Conservation (phyloP, 2,888 invertebrate species). For the Trachelus tabidus region DNA sequence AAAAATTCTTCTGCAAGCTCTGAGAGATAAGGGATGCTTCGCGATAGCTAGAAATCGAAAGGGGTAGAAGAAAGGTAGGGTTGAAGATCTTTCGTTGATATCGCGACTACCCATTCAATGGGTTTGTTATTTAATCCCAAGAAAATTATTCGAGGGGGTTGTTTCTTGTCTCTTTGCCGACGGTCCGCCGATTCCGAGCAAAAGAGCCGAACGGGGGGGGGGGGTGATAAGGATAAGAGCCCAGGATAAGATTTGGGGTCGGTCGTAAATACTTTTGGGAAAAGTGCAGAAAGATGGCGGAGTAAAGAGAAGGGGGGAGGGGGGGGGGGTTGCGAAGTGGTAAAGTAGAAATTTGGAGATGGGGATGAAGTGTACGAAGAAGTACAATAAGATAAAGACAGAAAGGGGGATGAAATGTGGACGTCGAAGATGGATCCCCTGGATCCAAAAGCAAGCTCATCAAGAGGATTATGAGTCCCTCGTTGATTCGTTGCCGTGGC, state of each 20-base stretch:
- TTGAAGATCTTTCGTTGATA: background rate
- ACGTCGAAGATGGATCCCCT: background rate
- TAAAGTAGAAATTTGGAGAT: slow-evolving; percentile 10
- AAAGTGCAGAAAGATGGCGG: background rate
- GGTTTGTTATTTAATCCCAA: background rate
- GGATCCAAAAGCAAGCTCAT: slow-evolving; percentile 9
- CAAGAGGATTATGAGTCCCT: slow-evolving; percentile 25
- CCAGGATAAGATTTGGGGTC: background rate
- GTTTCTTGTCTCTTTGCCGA: background rate
- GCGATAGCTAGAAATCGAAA: background rate
- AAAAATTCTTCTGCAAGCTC: background rate
- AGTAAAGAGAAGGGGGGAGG: background rate
- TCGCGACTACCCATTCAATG: background rate
- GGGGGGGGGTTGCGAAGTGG: background rate
- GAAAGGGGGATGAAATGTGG: background rate
- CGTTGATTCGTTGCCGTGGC: slow-evolving; percentile 2
- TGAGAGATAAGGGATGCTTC: background rate
- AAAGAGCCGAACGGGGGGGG: background rate
- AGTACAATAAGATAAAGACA: background rate
- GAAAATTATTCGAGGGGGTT: background rate
- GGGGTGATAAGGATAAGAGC: background rate
- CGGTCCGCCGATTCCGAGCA: background rate
- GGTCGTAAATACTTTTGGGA: background rate
- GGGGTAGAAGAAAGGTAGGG: background rate
- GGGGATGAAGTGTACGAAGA: background rate